Percentiles rank a stretch among this genome's conserved stretches.
phyloP scores from a whole-genome alignment of 2,113 vertebrate genomes.

The Actenoides lindsayi region DNA sequence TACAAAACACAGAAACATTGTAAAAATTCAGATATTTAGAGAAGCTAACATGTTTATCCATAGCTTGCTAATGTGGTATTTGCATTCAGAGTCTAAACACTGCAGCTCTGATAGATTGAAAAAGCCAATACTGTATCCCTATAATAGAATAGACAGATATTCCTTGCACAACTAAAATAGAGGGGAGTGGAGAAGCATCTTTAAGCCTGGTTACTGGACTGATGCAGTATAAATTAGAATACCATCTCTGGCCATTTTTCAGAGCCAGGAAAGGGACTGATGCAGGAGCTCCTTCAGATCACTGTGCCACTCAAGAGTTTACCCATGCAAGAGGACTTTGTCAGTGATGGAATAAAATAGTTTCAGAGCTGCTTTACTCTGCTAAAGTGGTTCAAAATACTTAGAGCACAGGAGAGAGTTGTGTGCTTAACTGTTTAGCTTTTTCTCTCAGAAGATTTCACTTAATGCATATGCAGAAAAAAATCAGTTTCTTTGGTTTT shows the following conservation, averaged over 20 bases:
- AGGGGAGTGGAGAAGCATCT: background rate
- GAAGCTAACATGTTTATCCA: background rate
- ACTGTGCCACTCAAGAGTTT: background rate
- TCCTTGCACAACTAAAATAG: background rate
- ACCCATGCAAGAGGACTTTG: background rate
- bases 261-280: background rate
- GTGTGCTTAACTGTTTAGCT: background rate
- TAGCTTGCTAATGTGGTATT: background rate
- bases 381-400: background rate
- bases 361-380: background rate
- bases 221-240: background rate
- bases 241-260: background rate
- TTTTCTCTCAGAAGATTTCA: background rate
- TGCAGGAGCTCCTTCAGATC: background rate
- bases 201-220: background rate
- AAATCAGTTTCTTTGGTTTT: background rate
- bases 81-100: background rate
- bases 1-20: background rate
- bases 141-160: background rate
- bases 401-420: background rate
- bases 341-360: background rate
- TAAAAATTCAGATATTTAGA: background rate
- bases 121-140: background rate
- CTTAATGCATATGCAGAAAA: background rate
- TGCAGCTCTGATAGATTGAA: background rate